phyloP scores from a whole-genome alignment of 1,140 invertebrate species.

The Penaeus vannamei region DNA sequence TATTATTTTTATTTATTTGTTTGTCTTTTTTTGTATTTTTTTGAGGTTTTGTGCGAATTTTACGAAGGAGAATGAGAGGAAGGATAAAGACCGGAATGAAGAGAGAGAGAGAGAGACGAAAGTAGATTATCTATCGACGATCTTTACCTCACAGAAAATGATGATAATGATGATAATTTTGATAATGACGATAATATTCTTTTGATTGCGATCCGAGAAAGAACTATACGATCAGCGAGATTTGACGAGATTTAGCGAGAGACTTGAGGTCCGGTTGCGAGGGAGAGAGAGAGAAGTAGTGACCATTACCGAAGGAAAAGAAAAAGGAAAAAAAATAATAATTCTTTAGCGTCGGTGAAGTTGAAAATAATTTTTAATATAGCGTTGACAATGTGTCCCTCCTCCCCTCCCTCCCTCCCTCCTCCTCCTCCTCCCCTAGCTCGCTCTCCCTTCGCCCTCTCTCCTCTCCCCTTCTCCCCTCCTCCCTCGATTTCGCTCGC shows the following conservation, averaged over 20 bases:
- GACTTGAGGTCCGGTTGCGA: not conserved
- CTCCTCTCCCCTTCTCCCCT: not conserved
- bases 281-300: constrained; percentile 16
- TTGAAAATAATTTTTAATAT: constrained; percentile 64
- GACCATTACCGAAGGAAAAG: not conserved
- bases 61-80: not conserved
- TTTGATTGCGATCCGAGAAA: no score
- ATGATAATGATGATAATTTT: no score
- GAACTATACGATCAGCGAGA: no score
- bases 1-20: not conserved
- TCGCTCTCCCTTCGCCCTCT: not conserved
- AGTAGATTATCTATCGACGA: no score
- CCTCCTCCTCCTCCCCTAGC: not conserved
- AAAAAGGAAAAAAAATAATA: not conserved
- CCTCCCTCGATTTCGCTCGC: not conserved
- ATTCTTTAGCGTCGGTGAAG: constrained; percentile 55
- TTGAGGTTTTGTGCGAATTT: not conserved
- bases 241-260: no score
- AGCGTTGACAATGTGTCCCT: constrained; percentile 50
- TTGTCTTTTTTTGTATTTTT: not conserved
- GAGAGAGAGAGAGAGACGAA: not conserved
- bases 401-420: not conserved
- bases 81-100: not conserved
- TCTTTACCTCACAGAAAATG: no score
- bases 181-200: no score